Evolutionary conservation across 2,888 invertebrate genomes (phyloP).

Genomic region (Nycteola revayana): DNA sequence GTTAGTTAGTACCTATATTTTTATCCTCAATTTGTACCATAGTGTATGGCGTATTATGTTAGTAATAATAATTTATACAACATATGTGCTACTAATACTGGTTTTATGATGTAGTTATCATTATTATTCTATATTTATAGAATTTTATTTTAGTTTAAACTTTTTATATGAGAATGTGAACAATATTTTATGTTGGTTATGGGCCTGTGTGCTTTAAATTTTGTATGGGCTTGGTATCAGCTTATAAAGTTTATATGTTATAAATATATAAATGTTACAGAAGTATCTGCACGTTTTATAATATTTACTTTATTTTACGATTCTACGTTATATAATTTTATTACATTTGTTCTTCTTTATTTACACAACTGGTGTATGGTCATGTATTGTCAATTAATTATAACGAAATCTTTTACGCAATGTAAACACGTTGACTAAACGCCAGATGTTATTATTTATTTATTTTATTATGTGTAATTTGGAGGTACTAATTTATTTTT

Average conservation of each 20-base stretch:
- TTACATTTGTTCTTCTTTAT: constrained; percentile 41
- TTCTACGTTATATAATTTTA: constrained; percentile 36
- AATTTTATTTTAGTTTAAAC: too few species aligned
- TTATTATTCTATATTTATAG: constrained; percentile 15
- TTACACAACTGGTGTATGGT: constrained; percentile 50
- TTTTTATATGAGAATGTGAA: constrained; percentile 13
- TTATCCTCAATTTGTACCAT: constrained; percentile 7
- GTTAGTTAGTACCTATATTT: constrained; percentile 15
- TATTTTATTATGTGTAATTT: constrained; percentile 45
- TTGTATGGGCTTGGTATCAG: constrained; percentile 40
- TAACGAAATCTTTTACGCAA: neutral
- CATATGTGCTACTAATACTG: constrained; percentile 18
- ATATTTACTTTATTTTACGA: constrained; percentile 34
- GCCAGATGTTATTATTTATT: constrained; percentile 23
- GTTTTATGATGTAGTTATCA: constrained; percentile 13
- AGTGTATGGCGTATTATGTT: constrained; percentile 4
- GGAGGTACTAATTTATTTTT: constrained; percentile 78
- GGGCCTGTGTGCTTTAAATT: constrained; percentile 41
- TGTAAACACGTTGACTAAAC: constrained; percentile 20
- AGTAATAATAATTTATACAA: constrained; percentile 1
- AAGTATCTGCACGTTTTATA: constrained; percentile 40
- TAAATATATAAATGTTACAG: constrained; percentile 13
- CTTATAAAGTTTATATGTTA: constrained; percentile 28
- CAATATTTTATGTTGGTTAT: constrained; percentile 22
- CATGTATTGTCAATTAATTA: constrained; percentile 29